Base-by-base conservation (phyloP, 2,797 vertebrate species). In the Sphaeramia orbicularis region DNA sequence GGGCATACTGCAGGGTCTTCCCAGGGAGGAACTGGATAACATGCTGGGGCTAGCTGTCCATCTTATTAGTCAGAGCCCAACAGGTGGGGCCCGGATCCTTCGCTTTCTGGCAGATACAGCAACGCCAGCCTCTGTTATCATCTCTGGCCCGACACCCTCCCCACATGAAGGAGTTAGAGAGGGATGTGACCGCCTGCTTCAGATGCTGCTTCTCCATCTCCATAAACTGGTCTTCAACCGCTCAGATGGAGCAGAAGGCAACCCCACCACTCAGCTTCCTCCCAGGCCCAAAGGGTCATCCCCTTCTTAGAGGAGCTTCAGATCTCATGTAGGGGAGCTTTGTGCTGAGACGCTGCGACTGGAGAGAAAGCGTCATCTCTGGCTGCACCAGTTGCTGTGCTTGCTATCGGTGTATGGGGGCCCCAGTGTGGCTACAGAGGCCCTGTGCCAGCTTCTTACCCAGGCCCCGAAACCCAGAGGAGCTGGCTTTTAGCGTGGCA, bases 161-260 rank as follows among this genome's bases (percentile, higher is more conserved):
- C 94, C 95, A 0, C 95, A 96, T 0, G 96, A 98, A 21, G 93
- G 96, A 0, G 96, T 98, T 0, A 89, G 97, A 0, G 97, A 99
- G 52, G 95, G 96, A 21, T 98, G 97, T 15, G 97, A 99, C 76
- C 94, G 97, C 6, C 82, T 99, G 16, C 90, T 99, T 8, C 96
- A 97, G 59, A 94, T 96, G 73, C 93, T 99, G 15, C 94, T 99
- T 5, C 88, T 99, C 14, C 94, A 97, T 76, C 94, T 99, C 0
- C 97, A 98, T 59, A 99, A 98, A 51, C 79, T 97, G 35, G 97
- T 98, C 1, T 95, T 96, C 76, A 94, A 95, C 73, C 90, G 96
- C 1, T 84, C 90, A 0, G 86, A 90, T 2, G 90, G 89, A 24
- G 76, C 41, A 1, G 85, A 91, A 21, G 87, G 58, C 11, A 92